Base-by-base conservation (phyloP, 2,888 invertebrate genomes). In the Hirtodrosophila trivittata region DNA sequence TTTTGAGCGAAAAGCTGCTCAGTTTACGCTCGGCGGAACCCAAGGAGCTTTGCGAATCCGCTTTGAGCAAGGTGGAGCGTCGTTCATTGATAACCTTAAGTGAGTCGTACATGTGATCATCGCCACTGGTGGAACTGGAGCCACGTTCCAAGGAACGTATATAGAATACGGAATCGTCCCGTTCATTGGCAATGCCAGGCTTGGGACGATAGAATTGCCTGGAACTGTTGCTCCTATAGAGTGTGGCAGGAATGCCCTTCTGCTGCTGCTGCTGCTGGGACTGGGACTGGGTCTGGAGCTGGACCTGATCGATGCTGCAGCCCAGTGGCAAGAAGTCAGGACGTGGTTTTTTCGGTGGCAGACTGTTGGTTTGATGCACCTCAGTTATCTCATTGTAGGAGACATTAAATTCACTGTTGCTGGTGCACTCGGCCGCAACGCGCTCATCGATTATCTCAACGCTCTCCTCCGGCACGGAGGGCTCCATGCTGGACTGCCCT, bases 401-500 rank as follows among this genome's bases (percentile, higher is more conserved):
- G 9, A 51, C 54, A 7, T 65, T 66, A 16, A 42, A 51, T 39
- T 39, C 32, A 33, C 32, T 35, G 1, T 49, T 51, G 18, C 42
- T 51, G 7, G 30, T 39, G 39, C 14, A 39, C 10, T 37, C 33
- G 10, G 1, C 16, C 35, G 47, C 18, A 14, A 18, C 26, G n/a
- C 64, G 72, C 28, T 84, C 85, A 32, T 86, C 82, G 37, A 72
- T 56, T 8, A 63, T 14, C 7, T 77, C 66, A n/a, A 62, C 28
- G 10, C 75, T 86, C 66, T 91, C 91, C 80, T 91, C 91, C 7
- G 89, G 86, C n/a, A 91, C 76, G 12, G 89, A 89, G 0, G 91
- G 91, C 57, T 91, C 91, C 55, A 91, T 77, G 60, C 91, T 91
- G 3, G 91, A 90, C 65, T 91, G 91, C 2, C 90, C 90, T 1